Percentiles rank a stretch among this genome's conserved stretches.
Evolutionary conservation across 2,888 invertebrate genomes (phyloP).

Genomic region (Hyalella azteca): DNA sequence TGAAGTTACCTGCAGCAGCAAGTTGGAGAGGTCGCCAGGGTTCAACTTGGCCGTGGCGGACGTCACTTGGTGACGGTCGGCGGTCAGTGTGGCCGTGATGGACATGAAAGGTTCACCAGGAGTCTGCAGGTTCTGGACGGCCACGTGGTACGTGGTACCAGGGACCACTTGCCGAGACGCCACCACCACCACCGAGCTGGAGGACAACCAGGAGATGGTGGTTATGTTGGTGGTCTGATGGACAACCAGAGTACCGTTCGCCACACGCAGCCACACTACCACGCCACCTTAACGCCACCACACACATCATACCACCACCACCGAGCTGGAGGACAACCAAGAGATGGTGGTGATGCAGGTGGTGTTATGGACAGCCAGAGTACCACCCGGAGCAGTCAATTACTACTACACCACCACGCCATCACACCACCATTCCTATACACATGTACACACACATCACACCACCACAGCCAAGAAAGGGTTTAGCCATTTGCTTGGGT

Average conservation of each 20-base stretch:
- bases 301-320: conserved; percentile 48
- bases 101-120: conserved; percentile 11
- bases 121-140: conserved; percentile 32
- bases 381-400: too few relatives aligned
- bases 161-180: conserved; percentile 45
- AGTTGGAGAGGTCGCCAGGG: conserved; percentile 41
- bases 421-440: too few relatives aligned
- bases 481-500: too few relatives aligned
- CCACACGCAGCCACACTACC: too few relatives aligned
- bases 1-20: conserved; percentile 44
- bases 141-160: conserved; percentile 46
- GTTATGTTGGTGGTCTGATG: not conserved
- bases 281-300: too few relatives aligned
- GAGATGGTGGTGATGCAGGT: not conserved
- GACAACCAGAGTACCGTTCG: too few relatives aligned
- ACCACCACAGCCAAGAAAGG: conserved; percentile 43
- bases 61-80: conserved; percentile 42
- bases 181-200: conserved; percentile 45
- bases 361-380: too few relatives aligned
- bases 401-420: too few relatives aligned
- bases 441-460: too few relatives aligned
- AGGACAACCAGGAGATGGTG: not conserved
- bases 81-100: conserved; percentile 42
- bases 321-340: conserved; percentile 32
- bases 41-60: conserved; percentile 43